A percentile compares a stretch with the other conserved stretches of the same genome.
These are phyloP conservation scores for Plagiodera versicolora DNA, from an alignment of 2,888 invertebrate genomes.

Conservation along the genomic window DNA sequence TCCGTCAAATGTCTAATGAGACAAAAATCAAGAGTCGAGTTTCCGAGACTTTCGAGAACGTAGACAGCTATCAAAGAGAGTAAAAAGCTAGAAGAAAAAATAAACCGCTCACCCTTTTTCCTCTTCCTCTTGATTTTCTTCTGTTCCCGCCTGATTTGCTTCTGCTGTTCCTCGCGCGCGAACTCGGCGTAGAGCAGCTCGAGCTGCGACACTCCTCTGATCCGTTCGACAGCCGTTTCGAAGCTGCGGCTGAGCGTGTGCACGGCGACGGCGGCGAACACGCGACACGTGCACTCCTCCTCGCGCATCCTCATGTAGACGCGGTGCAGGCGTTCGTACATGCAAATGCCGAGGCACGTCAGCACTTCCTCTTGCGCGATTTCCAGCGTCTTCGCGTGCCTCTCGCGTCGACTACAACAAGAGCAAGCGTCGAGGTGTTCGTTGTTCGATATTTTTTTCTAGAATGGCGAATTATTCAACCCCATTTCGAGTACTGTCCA, in stretches of 20 bases:
- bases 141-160: slow-evolving; percentile 83
- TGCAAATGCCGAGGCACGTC: slow-evolving; percentile 90
- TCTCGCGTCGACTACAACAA: slow-evolving; percentile 71
- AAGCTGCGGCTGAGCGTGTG: slow-evolving; percentile 88
- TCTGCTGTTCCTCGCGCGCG: slow-evolving; percentile 81
- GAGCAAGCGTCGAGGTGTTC: too few relatives aligned
- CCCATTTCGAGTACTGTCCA: too few relatives aligned
- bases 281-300: slow-evolving; percentile 93
- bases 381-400: slow-evolving; percentile 95
- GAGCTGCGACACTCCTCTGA: slow-evolving; percentile 79
- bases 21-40: too few relatives aligned
- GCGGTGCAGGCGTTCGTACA: slow-evolving; percentile 86
- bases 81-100: too few relatives aligned
- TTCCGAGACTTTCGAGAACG: too few relatives aligned
- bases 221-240: slow-evolving; percentile 86
- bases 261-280: slow-evolving; percentile 84
- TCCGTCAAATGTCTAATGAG: too few relatives aligned
- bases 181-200: slow-evolving; percentile 87
- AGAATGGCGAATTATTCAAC: too few relatives aligned
- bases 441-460: too few relatives aligned
- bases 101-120: slow-evolving; percentile 79
- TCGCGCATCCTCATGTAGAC: slow-evolving; percentile 85
- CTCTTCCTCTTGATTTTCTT: slow-evolving; percentile 78
- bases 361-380: slow-evolving; percentile 96
- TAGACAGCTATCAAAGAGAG: too few relatives aligned